phyloP scores from a whole-genome alignment of 2,888 invertebrate genomes.

The Opisthograptis luteolata region DNA sequence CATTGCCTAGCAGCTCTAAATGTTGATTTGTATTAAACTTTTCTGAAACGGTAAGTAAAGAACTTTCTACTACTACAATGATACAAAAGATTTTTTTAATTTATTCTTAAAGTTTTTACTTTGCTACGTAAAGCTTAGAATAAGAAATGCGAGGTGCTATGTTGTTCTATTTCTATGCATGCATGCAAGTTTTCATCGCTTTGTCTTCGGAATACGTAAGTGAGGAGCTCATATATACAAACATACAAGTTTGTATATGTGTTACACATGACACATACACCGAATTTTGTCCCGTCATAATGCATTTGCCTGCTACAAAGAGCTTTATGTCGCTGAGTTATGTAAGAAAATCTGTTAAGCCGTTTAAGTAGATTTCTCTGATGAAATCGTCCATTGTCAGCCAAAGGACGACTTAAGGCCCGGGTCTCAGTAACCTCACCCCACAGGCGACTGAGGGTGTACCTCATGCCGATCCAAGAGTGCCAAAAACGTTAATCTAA shows the following conservation, averaged over 20 bases:
- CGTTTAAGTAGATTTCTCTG: slow-evolving; percentile 18
- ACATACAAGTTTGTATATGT: neutral
- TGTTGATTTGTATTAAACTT: too few relatives aligned
- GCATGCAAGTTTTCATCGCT: neutral
- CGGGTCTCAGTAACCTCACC: too few relatives aligned
- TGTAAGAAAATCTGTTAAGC: slow-evolving; percentile 25
- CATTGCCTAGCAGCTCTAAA: too few relatives aligned
- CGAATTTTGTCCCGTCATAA: slow-evolving; percentile 31
- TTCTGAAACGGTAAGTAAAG: too few relatives aligned
- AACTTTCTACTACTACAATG: too few relatives aligned
- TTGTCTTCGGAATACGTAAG: slow-evolving; percentile 10
- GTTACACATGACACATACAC: slow-evolving; percentile 18
- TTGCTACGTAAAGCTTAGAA: too few relatives aligned
- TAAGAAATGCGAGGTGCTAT: too few relatives aligned
- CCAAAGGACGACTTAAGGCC: slow-evolving; percentile 23
- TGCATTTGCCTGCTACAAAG: slow-evolving; percentile 33
- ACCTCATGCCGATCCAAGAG: too few relatives aligned
- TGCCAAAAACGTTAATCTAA: too few relatives aligned
- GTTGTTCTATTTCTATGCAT: slow-evolving; percentile 3
- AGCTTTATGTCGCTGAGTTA: slow-evolving; percentile 29
- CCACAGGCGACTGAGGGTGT: too few relatives aligned
- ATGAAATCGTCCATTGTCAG: slow-evolving; percentile 26
- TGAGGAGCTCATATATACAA: neutral
- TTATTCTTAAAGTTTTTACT: too few relatives aligned
- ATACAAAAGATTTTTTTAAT: too few relatives aligned